Percentiles rank a stretch among this genome's conserved stretches.
Conservation (phyloP, 2,113 vertebrate genomes). For the Cynopterus brachyotis region DNA sequence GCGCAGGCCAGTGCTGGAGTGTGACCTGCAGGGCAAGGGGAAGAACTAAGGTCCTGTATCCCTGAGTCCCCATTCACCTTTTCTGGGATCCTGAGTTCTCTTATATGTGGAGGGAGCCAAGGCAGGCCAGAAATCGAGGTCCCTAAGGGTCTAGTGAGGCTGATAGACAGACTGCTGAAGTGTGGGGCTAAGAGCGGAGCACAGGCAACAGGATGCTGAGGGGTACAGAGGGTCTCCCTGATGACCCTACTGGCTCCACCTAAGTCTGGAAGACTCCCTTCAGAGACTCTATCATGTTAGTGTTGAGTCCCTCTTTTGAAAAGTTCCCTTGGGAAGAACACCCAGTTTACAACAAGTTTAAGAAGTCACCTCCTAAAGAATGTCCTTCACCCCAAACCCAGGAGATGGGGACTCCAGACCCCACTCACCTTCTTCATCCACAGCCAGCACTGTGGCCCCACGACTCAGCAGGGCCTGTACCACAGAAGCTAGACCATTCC, state of each 20-base stretch:
- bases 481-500: slow-evolving; percentile 95
- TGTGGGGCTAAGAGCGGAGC: neutral
- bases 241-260: neutral
- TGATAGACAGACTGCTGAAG: neutral
- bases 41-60: neutral
- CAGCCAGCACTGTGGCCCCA: slow-evolving; percentile 96
- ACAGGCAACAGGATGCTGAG: neutral
- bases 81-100: neutral
- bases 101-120: neutral
- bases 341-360: slow-evolving; percentile 38
- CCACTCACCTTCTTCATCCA: slow-evolving; percentile 94
- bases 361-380: slow-evolving; percentile 43
- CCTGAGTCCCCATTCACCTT: neutral
- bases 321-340: slow-evolving; percentile 44
- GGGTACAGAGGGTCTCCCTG: neutral
- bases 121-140: neutral
- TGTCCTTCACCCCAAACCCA: neutral
- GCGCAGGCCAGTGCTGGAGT: slow-evolving; percentile 97
- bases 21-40: slow-evolving; percentile 84
- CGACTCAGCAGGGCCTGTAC: slow-evolving; percentile 97
- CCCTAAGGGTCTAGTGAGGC: neutral
- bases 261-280: neutral
- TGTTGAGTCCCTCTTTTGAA: slow-evolving; percentile 44
- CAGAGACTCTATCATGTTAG: neutral
- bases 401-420: neutral